These are phyloP conservation scores for Tachuris rubrigastra DNA, from an alignment of 2,113 vertebrate species.

Conservation along the genomic window DNA sequence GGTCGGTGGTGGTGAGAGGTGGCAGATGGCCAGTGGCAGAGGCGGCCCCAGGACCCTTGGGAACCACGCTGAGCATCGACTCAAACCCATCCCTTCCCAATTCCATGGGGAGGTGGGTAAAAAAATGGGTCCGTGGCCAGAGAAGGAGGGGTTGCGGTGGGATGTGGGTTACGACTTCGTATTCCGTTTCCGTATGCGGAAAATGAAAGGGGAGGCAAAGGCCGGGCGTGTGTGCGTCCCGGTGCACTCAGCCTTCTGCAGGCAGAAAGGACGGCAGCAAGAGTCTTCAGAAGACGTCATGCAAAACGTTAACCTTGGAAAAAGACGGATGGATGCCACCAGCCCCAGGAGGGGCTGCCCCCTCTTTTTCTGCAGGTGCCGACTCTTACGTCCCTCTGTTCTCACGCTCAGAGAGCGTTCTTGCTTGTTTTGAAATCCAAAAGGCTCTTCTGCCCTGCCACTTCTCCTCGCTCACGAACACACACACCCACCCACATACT, in stretches of 20 bases:
- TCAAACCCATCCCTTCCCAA: neutral
- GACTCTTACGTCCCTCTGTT: neutral
- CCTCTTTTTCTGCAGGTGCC: neutral
- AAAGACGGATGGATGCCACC: neutral
- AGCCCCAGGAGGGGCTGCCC: neutral
- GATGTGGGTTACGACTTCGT: neutral
- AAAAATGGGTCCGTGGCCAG: neutral
- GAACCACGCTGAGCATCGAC: neutral
- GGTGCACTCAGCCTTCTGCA: neutral
- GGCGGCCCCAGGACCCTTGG: neutral
- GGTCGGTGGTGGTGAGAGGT: neutral
- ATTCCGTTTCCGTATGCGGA: neutral
- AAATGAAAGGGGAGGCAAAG: neutral
- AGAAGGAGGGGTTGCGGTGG: neutral
- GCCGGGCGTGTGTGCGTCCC: neutral
- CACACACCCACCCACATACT: neutral
- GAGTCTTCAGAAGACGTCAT: neutral
- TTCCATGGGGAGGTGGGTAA: neutral
- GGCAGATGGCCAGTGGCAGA: constrained; percentile 28
- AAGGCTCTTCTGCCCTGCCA: neutral
- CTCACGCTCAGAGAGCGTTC: neutral
- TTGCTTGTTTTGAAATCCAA: neutral
- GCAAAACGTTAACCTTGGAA: neutral
- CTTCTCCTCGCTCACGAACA: neutral
- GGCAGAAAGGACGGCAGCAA: neutral